Conservation (phyloP, 1,140 invertebrate species). For the Andricus grossulariae region DNA sequence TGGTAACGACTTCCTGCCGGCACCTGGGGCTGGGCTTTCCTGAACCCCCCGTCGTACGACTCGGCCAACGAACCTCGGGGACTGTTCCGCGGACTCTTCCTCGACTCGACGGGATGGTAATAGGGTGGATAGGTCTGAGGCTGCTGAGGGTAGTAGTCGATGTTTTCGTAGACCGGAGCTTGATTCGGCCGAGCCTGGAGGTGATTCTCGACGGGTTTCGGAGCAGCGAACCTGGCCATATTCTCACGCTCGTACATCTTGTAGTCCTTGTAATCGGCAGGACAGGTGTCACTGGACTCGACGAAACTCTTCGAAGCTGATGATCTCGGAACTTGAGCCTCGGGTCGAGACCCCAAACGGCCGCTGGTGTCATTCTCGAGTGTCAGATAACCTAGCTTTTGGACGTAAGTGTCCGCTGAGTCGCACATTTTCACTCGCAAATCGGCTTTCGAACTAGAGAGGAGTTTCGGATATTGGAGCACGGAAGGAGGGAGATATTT, state of each 20-base stretch:
- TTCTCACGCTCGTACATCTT: constrained; percentile 81
- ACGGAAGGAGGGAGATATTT: no score
- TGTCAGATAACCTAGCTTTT: constrained; percentile 72
- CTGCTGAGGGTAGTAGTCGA: constrained; percentile 82
- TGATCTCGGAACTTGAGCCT: constrained; percentile 68
- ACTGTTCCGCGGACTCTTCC: constrained; percentile 68
- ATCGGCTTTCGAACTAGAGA: constrained; percentile 31
- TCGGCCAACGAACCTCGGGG: constrained; percentile 72
- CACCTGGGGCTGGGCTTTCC: constrained; percentile 83
- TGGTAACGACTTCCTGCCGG: constrained; percentile 79
- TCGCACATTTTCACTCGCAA: constrained; percentile 67
- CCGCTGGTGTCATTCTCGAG: constrained; percentile 65
- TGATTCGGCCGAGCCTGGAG: constrained; percentile 56
- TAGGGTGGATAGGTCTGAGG: constrained; percentile 78
- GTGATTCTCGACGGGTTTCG: constrained; percentile 81
- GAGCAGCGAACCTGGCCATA: constrained; percentile 85
- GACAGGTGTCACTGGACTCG: constrained; percentile 58
- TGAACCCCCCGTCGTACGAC: constrained; percentile 77
- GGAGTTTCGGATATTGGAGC: no score
- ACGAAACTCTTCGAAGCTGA: constrained; percentile 71
- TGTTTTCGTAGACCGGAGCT: constrained; percentile 87
- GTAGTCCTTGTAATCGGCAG: constrained; percentile 80
- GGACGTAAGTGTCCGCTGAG: constrained; percentile 69
- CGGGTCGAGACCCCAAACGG: constrained; percentile 64
- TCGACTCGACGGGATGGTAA: constrained; percentile 77